Evolutionary conservation across 2,888 invertebrate species (phyloP).

Genomic region (Mesorhabditis spiculigera): DNA sequence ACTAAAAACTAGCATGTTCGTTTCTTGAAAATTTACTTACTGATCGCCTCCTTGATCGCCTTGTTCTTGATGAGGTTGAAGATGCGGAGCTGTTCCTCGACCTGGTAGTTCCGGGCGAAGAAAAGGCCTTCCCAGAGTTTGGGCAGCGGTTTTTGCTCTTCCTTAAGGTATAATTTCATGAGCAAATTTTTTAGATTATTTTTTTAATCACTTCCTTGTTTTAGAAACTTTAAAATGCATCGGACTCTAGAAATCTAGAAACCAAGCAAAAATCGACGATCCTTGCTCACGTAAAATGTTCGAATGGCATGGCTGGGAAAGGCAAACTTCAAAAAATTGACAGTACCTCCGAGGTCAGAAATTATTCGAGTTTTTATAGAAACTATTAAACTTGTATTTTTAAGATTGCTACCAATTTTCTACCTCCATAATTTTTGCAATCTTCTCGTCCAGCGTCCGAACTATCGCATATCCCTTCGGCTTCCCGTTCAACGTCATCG

Average conservation of each 20-base stretch:
- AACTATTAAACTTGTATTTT: background rate
- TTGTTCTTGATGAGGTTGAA: background rate
- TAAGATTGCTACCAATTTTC: background rate
- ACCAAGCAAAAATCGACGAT: background rate
- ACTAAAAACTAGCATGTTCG: background rate
- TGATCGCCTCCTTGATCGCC: background rate
- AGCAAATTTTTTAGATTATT: too few species aligned
- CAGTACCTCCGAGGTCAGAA: background rate
- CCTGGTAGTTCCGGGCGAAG: background rate
- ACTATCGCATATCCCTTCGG: conserved; percentile 3
- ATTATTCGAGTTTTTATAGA: background rate
- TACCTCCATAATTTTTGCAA: conserved; percentile 12
- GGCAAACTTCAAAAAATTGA: conserved; percentile 17
- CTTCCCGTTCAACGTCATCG: conserved; percentile 18
- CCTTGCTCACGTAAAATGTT: background rate
- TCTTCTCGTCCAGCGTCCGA: background rate
- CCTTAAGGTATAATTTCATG: too few species aligned
- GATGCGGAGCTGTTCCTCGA: background rate
- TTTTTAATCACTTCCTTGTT: too few species aligned
- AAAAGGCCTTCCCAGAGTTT: background rate
- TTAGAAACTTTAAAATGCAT: too few species aligned
- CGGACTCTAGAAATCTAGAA: background rate
- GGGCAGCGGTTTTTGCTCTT: background rate
- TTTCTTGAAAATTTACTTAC: background rate
- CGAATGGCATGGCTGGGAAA: background rate